Evolutionary conservation across 2,888 invertebrate species (phyloP), one percentile per base, ranked within the genome.

Genomic region (Neoaliturus tenellus): DNA sequence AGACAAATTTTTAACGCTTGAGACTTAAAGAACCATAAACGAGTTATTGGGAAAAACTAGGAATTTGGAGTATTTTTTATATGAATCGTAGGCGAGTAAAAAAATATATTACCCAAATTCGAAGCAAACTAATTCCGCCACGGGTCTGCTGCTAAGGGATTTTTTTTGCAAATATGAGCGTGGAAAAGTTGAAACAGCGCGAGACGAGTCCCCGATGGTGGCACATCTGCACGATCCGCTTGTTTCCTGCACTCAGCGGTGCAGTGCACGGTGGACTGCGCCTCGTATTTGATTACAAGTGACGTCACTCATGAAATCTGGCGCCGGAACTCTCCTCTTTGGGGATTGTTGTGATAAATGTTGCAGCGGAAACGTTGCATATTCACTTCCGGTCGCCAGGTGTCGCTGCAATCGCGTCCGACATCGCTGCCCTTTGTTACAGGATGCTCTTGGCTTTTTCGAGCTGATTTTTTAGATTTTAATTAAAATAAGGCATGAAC

Each of bases 281-380:
- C 23, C 51, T 6, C 51, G 51, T 23, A 51, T 51, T 51, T 62
- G 62, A 62, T 51, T 62, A 62, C 62, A 62, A 62, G 62, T 62
- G 62, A 62, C 31, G 62, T 62, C 28, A 62, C 62, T 62, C 62
- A 62, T 62, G 28, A 28, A 62, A 62, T 62, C 62, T 62, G 62
- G 62, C 28, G 62, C 62, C 62, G 62, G 62, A 62, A 62, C 28
- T 62, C 28, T 28, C 62, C 62, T 71, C 71, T 71, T 71, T 71
- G 71, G 71, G 71, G 71, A 71, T 71, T 71, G 41, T 71, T 71
- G 71, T 41, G 14, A 71, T 71, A 41, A 71, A 71, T 71, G 35
- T 71, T 71, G 71, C 71, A 71, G 71, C 62, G 62, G 62, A 62
- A 62, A 31, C 62, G 62, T 28, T 62, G 62, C 62, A 62, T 62